Conservation (phyloP, 1,140 invertebrate genomes). For the Paraescarpia echinospica region DNA sequence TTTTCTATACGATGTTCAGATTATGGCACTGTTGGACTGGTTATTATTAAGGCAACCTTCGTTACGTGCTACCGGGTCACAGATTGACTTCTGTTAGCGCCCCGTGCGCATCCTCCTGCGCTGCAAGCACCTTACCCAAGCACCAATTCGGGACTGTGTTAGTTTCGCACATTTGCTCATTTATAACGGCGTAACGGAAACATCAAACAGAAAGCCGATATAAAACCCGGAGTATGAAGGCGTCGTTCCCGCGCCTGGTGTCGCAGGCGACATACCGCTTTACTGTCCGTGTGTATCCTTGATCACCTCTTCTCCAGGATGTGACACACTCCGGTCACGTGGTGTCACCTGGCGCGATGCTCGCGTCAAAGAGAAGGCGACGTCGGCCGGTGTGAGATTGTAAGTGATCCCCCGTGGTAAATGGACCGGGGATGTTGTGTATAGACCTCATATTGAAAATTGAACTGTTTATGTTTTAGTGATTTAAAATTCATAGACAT, state of each 20-base stretch:
- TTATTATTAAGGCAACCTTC: background rate
- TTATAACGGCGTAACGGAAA: background rate
- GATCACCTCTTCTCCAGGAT: background rate
- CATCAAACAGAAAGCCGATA: background rate
- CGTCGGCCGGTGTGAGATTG: background rate
- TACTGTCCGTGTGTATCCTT: background rate
- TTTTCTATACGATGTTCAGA: background rate
- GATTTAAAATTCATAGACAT: no score
- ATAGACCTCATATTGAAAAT: no score
- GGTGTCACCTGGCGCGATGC: background rate
- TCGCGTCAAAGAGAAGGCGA: background rate
- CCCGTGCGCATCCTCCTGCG: background rate
- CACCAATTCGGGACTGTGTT: background rate
- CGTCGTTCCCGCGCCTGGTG: background rate
- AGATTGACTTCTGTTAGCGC: background rate
- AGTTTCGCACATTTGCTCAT: background rate
- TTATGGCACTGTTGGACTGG: background rate
- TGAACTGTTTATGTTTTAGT: no score
- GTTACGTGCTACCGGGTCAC: background rate
- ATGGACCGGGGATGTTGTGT: no score
- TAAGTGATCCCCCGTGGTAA: no score
- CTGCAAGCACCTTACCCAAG: background rate
- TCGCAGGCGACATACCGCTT: background rate
- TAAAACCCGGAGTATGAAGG: background rate
- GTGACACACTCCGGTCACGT: background rate